These are phyloP conservation scores for Rotaria socialis DNA, from an alignment of 2,888 invertebrate genomes.

Conservation along the genomic window DNA sequence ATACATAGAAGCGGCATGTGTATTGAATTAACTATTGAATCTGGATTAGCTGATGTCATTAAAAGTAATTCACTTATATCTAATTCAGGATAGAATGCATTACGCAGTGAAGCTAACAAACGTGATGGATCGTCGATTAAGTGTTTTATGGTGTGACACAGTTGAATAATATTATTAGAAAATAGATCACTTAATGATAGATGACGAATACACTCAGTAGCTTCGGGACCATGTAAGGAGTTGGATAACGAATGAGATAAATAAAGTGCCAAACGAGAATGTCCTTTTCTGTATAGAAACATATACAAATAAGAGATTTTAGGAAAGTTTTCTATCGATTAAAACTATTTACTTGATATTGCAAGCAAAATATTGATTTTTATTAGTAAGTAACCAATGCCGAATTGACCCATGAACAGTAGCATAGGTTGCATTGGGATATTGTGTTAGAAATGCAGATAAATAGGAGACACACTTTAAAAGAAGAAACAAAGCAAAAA, in stretches of 20 bases:
- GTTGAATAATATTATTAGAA: constrained; percentile 11
- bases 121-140: constrained; percentile 31
- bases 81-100: constrained; percentile 34
- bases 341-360: neutral
- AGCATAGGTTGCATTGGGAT: neutral
- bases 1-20: constrained; percentile 74
- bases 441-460: neutral
- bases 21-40: constrained; percentile 10
- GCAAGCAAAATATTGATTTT: neutral
- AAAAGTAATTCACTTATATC: constrained; percentile 18
- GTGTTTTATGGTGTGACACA: neutral
- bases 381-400: neutral
- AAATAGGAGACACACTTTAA: neutral
- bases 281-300: neutral
- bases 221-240: neutral
- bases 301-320: neutral
- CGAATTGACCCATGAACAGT: neutral
- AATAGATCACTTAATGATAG: neutral
- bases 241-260: neutral
- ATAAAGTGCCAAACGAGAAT: constrained; percentile 21
- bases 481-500: no score
- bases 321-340: neutral
- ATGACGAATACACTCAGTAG: constrained; percentile 31
- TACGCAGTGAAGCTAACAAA: constrained; percentile 1
- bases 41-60: constrained; percentile 27